Conservation (phyloP, 1,140 invertebrate species). For the Proales similis region DNA sequence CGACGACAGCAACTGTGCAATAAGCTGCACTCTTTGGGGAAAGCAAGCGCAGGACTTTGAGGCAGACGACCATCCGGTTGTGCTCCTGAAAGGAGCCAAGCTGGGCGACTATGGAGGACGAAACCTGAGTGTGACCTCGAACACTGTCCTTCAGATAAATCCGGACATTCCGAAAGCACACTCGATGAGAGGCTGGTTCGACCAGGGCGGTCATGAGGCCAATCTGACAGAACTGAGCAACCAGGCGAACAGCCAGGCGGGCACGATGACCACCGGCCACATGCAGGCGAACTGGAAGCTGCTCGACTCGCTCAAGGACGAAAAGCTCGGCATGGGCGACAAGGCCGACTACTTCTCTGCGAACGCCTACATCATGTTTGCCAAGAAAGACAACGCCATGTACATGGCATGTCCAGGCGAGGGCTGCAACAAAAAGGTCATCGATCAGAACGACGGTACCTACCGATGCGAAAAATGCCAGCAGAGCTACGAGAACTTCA, state of each 20-base stretch:
- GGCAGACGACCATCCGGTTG: slow-evolving; percentile 63
- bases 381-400: slow-evolving; percentile 69
- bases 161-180: slow-evolving; percentile 81
- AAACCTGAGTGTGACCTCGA: slow-evolving; percentile 45
- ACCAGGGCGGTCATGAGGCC: slow-evolving; percentile 60
- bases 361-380: slow-evolving; percentile 63
- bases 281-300: slow-evolving; percentile 57
- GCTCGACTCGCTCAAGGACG: slow-evolving; percentile 64
- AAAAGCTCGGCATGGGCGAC: slow-evolving; percentile 56
- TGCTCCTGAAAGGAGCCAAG: slow-evolving; percentile 71
- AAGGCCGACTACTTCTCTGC: slow-evolving; percentile 70
- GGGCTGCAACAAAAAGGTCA: slow-evolving; percentile 82
- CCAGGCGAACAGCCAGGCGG: slow-evolving; percentile 33
- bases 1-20: slow-evolving; percentile 71
- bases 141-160: slow-evolving; percentile 62
- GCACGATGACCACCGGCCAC: slow-evolving; percentile 41
- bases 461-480: slow-evolving; percentile 92
- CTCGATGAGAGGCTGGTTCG: slow-evolving; percentile 78
- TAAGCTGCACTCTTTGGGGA: slow-evolving; percentile 60
- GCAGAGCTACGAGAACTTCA: slow-evolving; percentile 71
- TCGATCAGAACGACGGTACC: slow-evolving; percentile 75
- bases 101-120: slow-evolving; percentile 62
- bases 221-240: slow-evolving; percentile 41
- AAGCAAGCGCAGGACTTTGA: slow-evolving; percentile 71
- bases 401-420: slow-evolving; percentile 71